Evolutionary conservation across 2,888 invertebrate species (phyloP).

Genomic region (Campaea margaritaria): DNA sequence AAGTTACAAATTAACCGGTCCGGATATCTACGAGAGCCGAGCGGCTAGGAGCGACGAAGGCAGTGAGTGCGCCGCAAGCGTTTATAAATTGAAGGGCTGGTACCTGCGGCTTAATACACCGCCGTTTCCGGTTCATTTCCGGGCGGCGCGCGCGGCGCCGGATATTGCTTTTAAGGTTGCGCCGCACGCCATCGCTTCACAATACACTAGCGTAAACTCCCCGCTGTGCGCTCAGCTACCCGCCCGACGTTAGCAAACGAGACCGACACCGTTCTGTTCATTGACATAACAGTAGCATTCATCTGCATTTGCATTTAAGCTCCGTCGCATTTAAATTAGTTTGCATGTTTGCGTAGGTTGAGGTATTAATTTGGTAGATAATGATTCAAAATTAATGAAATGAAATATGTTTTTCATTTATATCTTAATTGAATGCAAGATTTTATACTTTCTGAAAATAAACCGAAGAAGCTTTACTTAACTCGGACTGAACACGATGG

Average conservation of each 20-base stretch:
- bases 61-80: conserved; percentile 73
- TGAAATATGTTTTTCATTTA: conserved; percentile 8
- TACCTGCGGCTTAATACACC: conserved; percentile 86
- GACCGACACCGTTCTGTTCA: conserved; percentile 9
- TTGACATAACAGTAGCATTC: conserved; percentile 22
- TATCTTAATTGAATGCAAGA: conserved; percentile 13
- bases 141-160: conserved; percentile 83
- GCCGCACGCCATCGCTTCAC: conserved; percentile 73
- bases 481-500: conserved; percentile 48
- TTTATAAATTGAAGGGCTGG: conserved; percentile 85
- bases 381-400: conserved; percentile 6
- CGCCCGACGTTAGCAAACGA: conserved; percentile 30
- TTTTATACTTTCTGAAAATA: conserved; percentile 34
- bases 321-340: conserved; percentile 21
- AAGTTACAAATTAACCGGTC: conserved; percentile 76
- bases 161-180: conserved; percentile 86
- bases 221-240: conserved; percentile 47
- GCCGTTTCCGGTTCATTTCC: conserved; percentile 86
- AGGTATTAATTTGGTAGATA: conserved; percentile 2
- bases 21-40: conserved; percentile 68
- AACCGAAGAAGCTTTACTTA: conserved; percentile 46
- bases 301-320: conserved; percentile 19
- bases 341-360: conserved; percentile 14
- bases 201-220: conserved; percentile 53
- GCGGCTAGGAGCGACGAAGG: conserved; percentile 57